Percentiles rank a stretch among this genome's conserved stretches.
Conservation (phyloP, 2,888 invertebrate genomes). For the Acronicta leporina region DNA sequence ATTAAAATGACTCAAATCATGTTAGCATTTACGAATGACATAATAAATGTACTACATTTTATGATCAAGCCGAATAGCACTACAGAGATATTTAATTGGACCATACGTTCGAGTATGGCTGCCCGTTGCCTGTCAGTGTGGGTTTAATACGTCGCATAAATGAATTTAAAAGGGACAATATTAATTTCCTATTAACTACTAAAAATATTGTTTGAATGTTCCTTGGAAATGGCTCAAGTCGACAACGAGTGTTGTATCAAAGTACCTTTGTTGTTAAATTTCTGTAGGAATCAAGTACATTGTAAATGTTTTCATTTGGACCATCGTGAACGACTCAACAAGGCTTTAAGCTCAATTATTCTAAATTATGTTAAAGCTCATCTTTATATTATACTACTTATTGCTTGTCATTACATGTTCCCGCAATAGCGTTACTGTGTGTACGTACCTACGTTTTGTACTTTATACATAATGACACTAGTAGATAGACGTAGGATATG, state of each 20-base stretch:
- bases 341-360: slow-evolving; percentile 71
- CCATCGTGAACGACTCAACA: slow-evolving; percentile 34
- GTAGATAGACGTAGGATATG: slow-evolving; percentile 74
- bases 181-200: slow-evolving; percentile 49
- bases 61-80: slow-evolving; percentile 38
- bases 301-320: slow-evolving; percentile 39
- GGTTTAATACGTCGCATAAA: slow-evolving; percentile 38
- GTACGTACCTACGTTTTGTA: slow-evolving; percentile 71
- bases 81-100: slow-evolving; percentile 32
- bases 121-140: slow-evolving; percentile 23
- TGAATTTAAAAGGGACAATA: slow-evolving; percentile 60
- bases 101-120: slow-evolving; percentile 33
- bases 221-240: slow-evolving; percentile 56
- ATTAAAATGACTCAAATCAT: slow-evolving; percentile 13
- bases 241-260: slow-evolving; percentile 31
- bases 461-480: slow-evolving; percentile 72
- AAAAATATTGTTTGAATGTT: slow-evolving; percentile 53
- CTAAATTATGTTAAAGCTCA: slow-evolving; percentile 66
- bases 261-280: slow-evolving; percentile 17
- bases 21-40: slow-evolving; percentile 22
- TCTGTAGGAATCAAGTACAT: slow-evolving; percentile 11
- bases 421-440: slow-evolving; percentile 62
- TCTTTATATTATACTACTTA: slow-evolving; percentile 50
- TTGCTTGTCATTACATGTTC: slow-evolving; percentile 67
- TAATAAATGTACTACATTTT: slow-evolving; percentile 32